Base-by-base conservation (phyloP, 1,140 invertebrate species). In the Bombus waltoni region DNA sequence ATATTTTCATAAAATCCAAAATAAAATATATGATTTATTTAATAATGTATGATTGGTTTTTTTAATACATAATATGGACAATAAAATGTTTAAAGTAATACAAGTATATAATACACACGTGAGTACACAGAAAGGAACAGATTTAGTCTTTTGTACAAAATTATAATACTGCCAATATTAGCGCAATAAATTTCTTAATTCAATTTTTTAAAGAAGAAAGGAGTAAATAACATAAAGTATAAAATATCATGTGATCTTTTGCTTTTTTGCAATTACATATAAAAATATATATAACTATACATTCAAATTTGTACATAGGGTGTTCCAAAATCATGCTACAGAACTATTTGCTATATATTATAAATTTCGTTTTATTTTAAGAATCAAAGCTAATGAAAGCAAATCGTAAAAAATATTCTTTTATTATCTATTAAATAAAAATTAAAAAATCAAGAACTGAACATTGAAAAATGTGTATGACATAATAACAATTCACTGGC, bases 151-250 rank as follows among this genome's bases (percentile, higher is more conserved):
- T 42, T 44, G 18, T 65, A 66, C 5, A 62, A 35, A 76, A 25
- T 74, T 65, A 83, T 77, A 77, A 83, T 82, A 74, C 80, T 74
- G 53, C 38, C 38, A 82, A 74, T 81, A 44, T 73, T 15, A 82
- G n/a, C 42, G 3, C 76, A 65, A 57, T 82, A 11, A 53, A 68
- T 53, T 68, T 47, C 22, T 83, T 28, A 53, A 57, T 78, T 73
- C 2, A 47, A 32, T 32, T 72, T 72, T 15, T 59, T 59, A 77
- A 32, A 22, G 8, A 71, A 78, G 15, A 59, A 25, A 75, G 47
- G 47, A 15, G 42, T 22, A 59, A 78, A 79, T 44, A 44, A 32
- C 53, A 5, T 80, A 70, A 53, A 44, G n/a, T 68, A 44, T n/a
- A 40, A 68, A 68, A 8, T 77, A 42, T 35, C 47, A 35, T 57